Base-by-base conservation (phyloP, 2,113 vertebrate genomes). In the Taurulus bubalis region DNA sequence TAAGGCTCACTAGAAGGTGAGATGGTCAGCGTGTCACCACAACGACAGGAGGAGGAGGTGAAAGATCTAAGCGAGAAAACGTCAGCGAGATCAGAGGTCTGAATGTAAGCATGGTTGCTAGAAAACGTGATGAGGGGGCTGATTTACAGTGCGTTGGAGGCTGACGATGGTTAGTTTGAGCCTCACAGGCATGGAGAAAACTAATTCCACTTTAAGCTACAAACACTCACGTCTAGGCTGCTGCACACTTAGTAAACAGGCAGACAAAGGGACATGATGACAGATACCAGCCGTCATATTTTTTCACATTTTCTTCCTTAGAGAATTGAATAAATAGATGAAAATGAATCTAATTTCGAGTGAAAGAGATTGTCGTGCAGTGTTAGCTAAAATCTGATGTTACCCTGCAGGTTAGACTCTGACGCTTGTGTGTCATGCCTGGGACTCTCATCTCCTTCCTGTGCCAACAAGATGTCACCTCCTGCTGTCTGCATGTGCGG, bases 111-210 rank as follows among this genome's bases (percentile, higher is more conserved):
- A 45, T 11, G 58, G 34, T 47, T 0, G 49, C 66, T 20, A 24
- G 71, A 65, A 59, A 67, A 66, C 6, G 8, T 67, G 65, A 85
- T 45, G 15, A 66, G 2, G 72, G 36, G 73, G 49, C 36, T 79
- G 80, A 89, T 90, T 88, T 83, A 90, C 73, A 85, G 45, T 56
- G 74, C 30, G 60, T 38, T 32, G 83, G 73, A 77, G 63, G 78
- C 59, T 69, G 83, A 82, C 74, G 68, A 49, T 34, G 58, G 79
- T 84, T 71, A 79, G 47, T 70, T 36, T 32, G 75, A 71, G 81
- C 56, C 71, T 47, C 42, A 40, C 18, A 59, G 55, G 62, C 75
- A 67, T 30, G 47, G 55, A 79, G 42, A 24, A 67, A 68, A 80
- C 55, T 24, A 72, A 71, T 65, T 80, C 34, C 72, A 83, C 58